Percentiles rank a stretch among this genome's conserved stretches.
These are phyloP conservation scores for Caenorhabditis macrosperma DNA, from an alignment of 2,888 invertebrate genomes.

Conservation along the genomic window DNA sequence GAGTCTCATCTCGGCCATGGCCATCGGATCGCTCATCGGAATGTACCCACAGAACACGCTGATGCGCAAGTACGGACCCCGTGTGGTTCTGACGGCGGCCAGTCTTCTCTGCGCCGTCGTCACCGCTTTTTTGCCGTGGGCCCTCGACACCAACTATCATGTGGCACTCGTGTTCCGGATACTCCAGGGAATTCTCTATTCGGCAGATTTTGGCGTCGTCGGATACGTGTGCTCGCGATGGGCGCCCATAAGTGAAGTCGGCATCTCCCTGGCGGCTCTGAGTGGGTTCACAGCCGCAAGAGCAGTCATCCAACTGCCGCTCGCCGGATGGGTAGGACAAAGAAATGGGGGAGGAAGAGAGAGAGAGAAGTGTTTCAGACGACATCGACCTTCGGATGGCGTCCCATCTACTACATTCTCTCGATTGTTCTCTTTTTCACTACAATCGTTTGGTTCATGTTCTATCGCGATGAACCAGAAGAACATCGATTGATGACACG, in stretches of 20 bases:
- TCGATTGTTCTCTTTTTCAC: slow-evolving; percentile 47
- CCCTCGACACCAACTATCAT: slow-evolving; percentile 57
- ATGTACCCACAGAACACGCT: slow-evolving; percentile 65
- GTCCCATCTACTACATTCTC: slow-evolving; percentile 62
- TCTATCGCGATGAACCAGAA: slow-evolving; percentile 57
- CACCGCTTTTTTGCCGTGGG: slow-evolving; percentile 59
- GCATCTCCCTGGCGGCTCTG: slow-evolving; percentile 54
- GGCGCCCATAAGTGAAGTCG: slow-evolving; percentile 58
- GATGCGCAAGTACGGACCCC: slow-evolving; percentile 59
- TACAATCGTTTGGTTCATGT: slow-evolving; percentile 37
- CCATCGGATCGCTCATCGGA: slow-evolving; percentile 64
- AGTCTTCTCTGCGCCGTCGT: slow-evolving; percentile 53
- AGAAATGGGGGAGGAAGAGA: not conserved
- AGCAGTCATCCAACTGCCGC: slow-evolving; percentile 62
- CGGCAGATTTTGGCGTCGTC: slow-evolving; percentile 65
- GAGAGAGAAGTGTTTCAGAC: slow-evolving; percentile 44
- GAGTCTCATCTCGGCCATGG: slow-evolving; percentile 63
- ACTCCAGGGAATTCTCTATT: slow-evolving; percentile 61
- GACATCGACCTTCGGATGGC: slow-evolving; percentile 55
- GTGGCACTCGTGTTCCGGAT: slow-evolving; percentile 61
- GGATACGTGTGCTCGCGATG: slow-evolving; percentile 62
- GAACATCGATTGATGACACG: slow-evolving; percentile 36
- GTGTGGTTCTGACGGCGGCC: slow-evolving; percentile 46
- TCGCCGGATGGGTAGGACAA: slow-evolving; percentile 61
- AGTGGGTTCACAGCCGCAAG: slow-evolving; percentile 62